Evolutionary conservation across 2,797 vertebrate genomes (phyloP).

Genomic region (Poecile montanus): DNA sequence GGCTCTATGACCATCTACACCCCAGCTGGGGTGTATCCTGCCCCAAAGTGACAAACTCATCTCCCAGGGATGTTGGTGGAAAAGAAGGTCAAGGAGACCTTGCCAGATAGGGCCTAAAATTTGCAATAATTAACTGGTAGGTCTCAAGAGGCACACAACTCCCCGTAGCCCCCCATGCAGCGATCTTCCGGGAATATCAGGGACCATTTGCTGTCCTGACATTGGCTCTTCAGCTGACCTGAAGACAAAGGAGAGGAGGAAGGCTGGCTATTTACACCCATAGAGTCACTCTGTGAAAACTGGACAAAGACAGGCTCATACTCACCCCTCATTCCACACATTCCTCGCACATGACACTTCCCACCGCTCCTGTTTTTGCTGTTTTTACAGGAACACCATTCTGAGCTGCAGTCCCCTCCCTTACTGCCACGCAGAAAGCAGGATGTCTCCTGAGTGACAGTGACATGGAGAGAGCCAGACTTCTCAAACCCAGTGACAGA

Average conservation of each 20-base stretch:
- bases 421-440: not conserved
- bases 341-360: not conserved
- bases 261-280: not conserved
- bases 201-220: not conserved
- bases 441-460: conserved; percentile 30
- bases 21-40: not conserved
- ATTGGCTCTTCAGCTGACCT: not conserved
- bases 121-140: not conserved
- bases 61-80: not conserved
- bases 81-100: not conserved
- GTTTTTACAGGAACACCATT: not conserved
- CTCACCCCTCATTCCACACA: conserved; percentile 24
- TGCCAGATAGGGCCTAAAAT: not conserved
- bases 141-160: not conserved
- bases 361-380: not conserved
- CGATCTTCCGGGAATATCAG: not conserved
- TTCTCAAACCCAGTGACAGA: conserved; percentile 52
- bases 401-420: not conserved
- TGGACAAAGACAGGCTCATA: not conserved
- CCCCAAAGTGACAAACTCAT: not conserved
- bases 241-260: not conserved
- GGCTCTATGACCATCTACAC: not conserved
- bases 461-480: conserved; percentile 11
- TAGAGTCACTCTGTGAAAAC: not conserved
- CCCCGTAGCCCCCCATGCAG: not conserved